Base-by-base conservation (phyloP, 2,888 invertebrate species). In the Psococerastis gibbosa region DNA sequence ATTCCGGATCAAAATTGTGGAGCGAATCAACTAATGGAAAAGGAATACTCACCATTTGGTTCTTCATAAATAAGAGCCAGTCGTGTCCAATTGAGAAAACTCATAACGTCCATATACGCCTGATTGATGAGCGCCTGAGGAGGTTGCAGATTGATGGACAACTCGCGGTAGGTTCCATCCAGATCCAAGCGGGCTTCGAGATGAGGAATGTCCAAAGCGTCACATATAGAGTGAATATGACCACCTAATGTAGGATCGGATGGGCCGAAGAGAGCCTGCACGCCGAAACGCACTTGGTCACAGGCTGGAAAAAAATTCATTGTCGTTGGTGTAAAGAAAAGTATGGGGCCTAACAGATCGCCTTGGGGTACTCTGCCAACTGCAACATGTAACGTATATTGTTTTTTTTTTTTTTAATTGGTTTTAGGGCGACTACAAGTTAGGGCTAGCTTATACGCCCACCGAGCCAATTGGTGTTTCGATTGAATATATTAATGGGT, bases 11-110 rank as follows among this genome's bases (percentile, higher is more conserved):
- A n/a, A n/a, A n/a, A n/a, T n/a, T n/a, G n/a, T n/a, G n/a, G n/a
- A n/a, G 32, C 46, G 44, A 43, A 38, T 53, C 18, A 3, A 34
- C 43, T 16, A 27, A 34, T 22, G 31, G 38, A 22, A 16, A 27
- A 27, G n/a, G 11, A 16, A n/a, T 23, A 54, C 71, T 68, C 56
- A 85, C 87, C 85, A 57, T 78, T 77, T 53, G 89, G 88, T 55
- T 92, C 87, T 57, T 95, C 92, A 56, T 92, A 94, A 35, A 95
- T 75, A 44, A 95, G 79, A 1, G 88, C 91, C 55, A 92, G 85
- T 57, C 79, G 76, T 2, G 85, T 85, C 94, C 94, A 94, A 59
- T 88, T 87, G 47, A 91, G 71, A 59, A 84, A 84, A 8, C 74
- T 67, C 60, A 92, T 83, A 50, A 91, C 71, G 56, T 92, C 91